Evolutionary conservation across 2,113 vertebrate species (phyloP).

Genomic region (Rhinolophus sinicus): DNA sequence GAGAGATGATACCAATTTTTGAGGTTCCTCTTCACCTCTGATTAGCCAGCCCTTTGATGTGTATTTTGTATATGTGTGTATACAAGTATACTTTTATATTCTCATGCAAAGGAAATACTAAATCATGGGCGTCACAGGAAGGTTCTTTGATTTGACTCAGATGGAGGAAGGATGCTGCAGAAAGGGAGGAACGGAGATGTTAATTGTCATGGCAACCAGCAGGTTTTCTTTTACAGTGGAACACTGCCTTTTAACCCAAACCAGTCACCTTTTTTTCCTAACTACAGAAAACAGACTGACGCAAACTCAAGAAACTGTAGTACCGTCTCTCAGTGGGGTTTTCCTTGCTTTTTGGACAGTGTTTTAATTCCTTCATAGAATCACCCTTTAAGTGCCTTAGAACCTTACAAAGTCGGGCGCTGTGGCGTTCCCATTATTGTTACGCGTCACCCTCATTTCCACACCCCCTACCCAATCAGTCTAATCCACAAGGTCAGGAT

Average conservation of each 20-base stretch:
- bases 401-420: not conserved
- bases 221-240: conserved; percentile 65
- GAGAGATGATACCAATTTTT: not conserved
- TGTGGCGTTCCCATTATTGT: not conserved
- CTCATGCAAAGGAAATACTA: not conserved
- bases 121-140: not conserved
- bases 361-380: conserved; percentile 1
- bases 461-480: not conserved
- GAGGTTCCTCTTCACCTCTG: not conserved
- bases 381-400: not conserved
- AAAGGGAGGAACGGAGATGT: conserved; percentile 35
- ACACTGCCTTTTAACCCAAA: conserved; percentile 73
- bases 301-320: conserved; percentile 47
- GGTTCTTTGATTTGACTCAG: conserved; percentile 49
- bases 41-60: not conserved
- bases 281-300: conserved; percentile 47
- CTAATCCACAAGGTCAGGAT: not conserved
- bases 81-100: not conserved
- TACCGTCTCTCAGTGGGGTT: not conserved
- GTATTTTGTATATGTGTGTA: not conserved
- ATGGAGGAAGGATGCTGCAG: conserved; percentile 42
- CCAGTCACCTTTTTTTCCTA: conserved; percentile 67
- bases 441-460: too few relatives aligned
- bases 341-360: conserved; percentile 48
- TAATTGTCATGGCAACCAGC: conserved; percentile 73